Percentiles rank a stretch among this genome's conserved stretches.
Evolutionary conservation across 1,140 invertebrate species (phyloP).

Genomic region (silkworm (Bombyx mori)): ASM3026992v2 NC_085119.1:8783501-8784000

Average conservation of each 20-base stretch:
- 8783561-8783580: too few relatives aligned
- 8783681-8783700: constrained; percentile 14
- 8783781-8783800: constrained; percentile 17
- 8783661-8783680: background rate
- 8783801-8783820: constrained; percentile 42
- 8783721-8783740: constrained; percentile 7
- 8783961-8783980: background rate
- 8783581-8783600: too few relatives aligned
- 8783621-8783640: too few relatives aligned
- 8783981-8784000: too few relatives aligned
- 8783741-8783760: background rate
- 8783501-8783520: too few relatives aligned
- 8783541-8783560: too few relatives aligned
- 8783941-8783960: constrained; percentile 22
- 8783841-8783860: constrained; percentile 65
- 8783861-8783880: constrained; percentile 68
- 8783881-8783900: constrained; percentile 60
- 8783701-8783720: constrained; percentile 9
- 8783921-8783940: constrained; percentile 50
- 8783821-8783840: constrained; percentile 43
- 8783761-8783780: constrained; percentile 9
- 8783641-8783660: background rate
- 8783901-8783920: constrained; percentile 65
- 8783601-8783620: too few relatives aligned
- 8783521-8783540: too few relatives aligned